Percentiles rank a stretch among this genome's conserved stretches.
Conservation (phyloP, 2,888 invertebrate genomes). For the Callinectes sapidus region DNA sequence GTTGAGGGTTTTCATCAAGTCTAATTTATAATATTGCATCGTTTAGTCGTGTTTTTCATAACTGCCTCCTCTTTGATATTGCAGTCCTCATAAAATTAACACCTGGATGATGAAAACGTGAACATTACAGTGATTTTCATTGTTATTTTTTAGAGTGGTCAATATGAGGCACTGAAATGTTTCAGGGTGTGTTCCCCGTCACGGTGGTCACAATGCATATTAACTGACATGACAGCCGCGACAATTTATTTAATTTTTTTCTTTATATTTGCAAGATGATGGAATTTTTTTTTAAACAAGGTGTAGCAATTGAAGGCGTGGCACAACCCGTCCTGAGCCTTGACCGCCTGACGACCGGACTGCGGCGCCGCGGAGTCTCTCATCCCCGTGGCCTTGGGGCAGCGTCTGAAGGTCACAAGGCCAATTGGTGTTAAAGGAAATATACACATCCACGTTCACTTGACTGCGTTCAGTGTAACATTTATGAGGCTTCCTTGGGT, state of each 20-base stretch:
- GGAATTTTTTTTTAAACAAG: neutral
- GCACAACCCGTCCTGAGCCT: neutral
- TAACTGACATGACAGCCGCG: neutral
- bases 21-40: too few species aligned
- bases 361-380: slow-evolving; percentile 16
- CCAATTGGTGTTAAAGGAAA: slow-evolving; percentile 28
- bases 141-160: too few species aligned
- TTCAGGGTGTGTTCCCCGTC: too few species aligned
- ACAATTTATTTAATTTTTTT: too few species aligned
- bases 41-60: too few species aligned
- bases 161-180: too few species aligned
- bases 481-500: neutral
- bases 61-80: too few species aligned
- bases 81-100: too few species aligned
- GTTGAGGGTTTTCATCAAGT: too few species aligned
- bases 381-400: neutral
- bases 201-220: too few species aligned
- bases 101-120: too few species aligned
- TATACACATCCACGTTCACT: neutral
- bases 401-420: slow-evolving; percentile 20
- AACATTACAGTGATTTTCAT: too few species aligned
- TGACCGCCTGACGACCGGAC: neutral
- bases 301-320: neutral
- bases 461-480: neutral
- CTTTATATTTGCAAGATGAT: neutral